Percentiles rank a stretch among this genome's conserved stretches.
Evolutionary conservation across 1,140 invertebrate genomes (phyloP).

Genomic region (Bombus pyrosoma): DNA sequence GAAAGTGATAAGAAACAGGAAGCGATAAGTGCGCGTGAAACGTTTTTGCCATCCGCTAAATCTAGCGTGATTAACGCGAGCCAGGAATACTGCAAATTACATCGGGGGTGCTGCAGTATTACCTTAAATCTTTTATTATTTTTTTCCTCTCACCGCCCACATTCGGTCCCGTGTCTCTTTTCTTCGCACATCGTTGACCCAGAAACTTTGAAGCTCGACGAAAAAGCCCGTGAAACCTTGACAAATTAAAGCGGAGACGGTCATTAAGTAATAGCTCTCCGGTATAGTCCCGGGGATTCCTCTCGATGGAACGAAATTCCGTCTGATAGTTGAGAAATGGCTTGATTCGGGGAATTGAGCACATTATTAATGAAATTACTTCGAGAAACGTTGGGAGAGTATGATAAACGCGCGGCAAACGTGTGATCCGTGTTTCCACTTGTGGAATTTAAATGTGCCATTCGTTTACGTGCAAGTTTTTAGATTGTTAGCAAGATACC

Average conservation of each 20-base stretch:
- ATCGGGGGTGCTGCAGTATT: conserved; percentile 3
- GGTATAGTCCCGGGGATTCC: background rate
- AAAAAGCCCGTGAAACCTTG: conserved; percentile 35
- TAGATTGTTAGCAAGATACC: too few relatives aligned
- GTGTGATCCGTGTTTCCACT: too few relatives aligned
- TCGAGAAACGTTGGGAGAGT: background rate
- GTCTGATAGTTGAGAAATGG: background rate
- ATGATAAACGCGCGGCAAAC: too few relatives aligned
- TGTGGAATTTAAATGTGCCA: background rate
- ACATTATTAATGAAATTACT: conserved; percentile 36
- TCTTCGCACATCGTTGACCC: conserved; percentile 32
- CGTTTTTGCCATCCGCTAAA: conserved; percentile 39
- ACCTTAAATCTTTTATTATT: conserved; percentile 45
- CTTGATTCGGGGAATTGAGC: background rate
- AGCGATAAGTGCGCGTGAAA: conserved; percentile 31
- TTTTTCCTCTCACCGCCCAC: background rate
- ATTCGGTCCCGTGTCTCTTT: background rate
- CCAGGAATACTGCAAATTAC: conserved; percentile 44
- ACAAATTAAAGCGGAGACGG: conserved; percentile 43
- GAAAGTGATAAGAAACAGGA: conserved; percentile 41
- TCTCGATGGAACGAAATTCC: background rate
- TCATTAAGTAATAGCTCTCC: conserved; percentile 46
- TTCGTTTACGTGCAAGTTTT: background rate
- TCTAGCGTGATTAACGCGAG: conserved; percentile 49
- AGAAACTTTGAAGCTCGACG: conserved; percentile 41